These are phyloP conservation scores for Elephantulus edwardii DNA, from an alignment of 2,113 vertebrate genomes.

Conservation along the genomic window DNA sequence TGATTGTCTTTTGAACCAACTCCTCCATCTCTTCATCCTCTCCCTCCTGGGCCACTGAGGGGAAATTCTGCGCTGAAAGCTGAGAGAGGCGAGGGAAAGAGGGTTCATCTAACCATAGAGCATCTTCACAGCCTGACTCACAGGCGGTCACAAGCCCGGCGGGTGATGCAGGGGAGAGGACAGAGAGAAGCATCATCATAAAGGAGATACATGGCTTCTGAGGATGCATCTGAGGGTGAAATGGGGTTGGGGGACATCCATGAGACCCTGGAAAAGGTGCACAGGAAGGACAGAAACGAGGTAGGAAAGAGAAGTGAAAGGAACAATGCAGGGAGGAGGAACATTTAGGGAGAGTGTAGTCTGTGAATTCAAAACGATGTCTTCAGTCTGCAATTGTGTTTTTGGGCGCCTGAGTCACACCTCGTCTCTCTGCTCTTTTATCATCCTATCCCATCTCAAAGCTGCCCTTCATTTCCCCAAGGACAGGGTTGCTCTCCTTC, in stretches of 20 bases:
- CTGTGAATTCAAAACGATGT: conserved; percentile 13
- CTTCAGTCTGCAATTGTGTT: not conserved
- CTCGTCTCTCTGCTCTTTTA: not conserved
- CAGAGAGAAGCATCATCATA: not conserved
- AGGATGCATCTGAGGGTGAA: not conserved
- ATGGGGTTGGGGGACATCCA: not conserved
- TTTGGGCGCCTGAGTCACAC: conserved; percentile 36
- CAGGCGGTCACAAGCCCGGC: conserved; percentile 67
- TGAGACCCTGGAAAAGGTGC: not conserved
- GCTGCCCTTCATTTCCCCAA: conserved; percentile 72
- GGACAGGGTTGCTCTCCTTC: conserved; percentile 63
- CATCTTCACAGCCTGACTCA: conserved; percentile 73
- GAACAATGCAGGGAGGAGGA: not conserved
- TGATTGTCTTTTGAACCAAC: conserved; percentile 2
- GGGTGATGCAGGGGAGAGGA: conserved; percentile 38
- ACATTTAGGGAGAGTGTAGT: not conserved
- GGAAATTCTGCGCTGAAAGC: not conserved
- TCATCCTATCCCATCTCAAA: conserved; percentile 16
- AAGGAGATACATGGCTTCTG: not conserved
- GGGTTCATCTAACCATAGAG: conserved; percentile 21
- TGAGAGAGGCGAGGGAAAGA: conserved; percentile 31
- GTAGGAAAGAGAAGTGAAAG: not conserved
- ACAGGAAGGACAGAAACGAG: not conserved
- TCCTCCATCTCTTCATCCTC: not conserved
- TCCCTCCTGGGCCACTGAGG: not conserved